Evolutionary conservation across 2,888 invertebrate genomes (phyloP), one percentile per base, ranked within the genome.

Genomic region (Callimorpha dominula): DNA sequence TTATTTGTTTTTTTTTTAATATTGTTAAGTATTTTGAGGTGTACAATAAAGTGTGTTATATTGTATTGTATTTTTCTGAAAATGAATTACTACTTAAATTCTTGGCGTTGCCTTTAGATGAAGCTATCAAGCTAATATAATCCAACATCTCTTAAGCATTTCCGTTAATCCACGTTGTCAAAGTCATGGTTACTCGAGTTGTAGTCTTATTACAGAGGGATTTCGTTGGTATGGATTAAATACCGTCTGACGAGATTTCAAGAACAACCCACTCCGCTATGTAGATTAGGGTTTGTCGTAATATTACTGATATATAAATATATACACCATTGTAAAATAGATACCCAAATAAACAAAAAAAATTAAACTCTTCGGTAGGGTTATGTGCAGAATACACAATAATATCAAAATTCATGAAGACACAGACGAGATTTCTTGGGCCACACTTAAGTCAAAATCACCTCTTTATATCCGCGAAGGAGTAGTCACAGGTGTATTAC

Each of bases 101-200:
- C 20, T 20, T 20, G 7, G 0, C 0, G 1, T 49, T 57, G 54
- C 4, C 5, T n/a, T 31, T 11, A 5, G 0, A 60, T 20, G 1
- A 9, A 31, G 31, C 31, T 60, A 31, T 6, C 31, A 31, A 31
- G 8, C 5, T 15, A 52, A n/a, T 31, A 31, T 60, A 60, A 31
- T 60, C n/a, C 17, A 65, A n/a, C 11, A 43, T 46, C n/a, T n/a
- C 46, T 20, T 15, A 64, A 70, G 52, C 15, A 46, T 68, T 64
- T 70, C 73, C 74, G 70, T 78, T 52, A 57, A 66, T 62, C 52
- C 43, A 50, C 65, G 50, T 70, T 76, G 73, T 69, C 74, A 75
- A 20, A 71, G 12, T 69, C 78, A 71, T 65, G 68, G 71, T 70
- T 73, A 62, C 40, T 62, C 60, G 71, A 70, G 65, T 68, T 70